Conservation (phyloP, 1,140 invertebrate genomes). For the Drosophila sechellia region DNA sequence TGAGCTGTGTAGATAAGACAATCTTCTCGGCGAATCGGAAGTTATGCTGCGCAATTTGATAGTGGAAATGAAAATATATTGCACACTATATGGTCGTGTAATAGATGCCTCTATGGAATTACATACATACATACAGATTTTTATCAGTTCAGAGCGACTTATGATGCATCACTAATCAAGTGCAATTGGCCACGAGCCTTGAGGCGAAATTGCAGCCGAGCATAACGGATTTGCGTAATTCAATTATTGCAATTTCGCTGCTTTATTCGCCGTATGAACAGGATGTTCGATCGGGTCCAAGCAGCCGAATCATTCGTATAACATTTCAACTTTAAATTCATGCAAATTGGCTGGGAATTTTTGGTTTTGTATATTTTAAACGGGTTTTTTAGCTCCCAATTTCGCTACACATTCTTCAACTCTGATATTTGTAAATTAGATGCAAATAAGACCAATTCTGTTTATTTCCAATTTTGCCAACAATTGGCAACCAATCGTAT, state of each 20-base stretch:
- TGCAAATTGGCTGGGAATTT: constrained; percentile 49
- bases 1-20: neutral
- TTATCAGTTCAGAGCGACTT: constrained; percentile 25
- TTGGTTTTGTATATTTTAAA: constrained; percentile 53
- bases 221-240: constrained; percentile 66
- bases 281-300: constrained; percentile 17
- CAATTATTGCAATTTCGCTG: constrained; percentile 22
- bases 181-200: constrained; percentile 51
- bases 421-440: constrained; percentile 70
- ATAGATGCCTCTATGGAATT: too few species aligned
- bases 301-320: constrained; percentile 21
- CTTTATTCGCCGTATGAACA: constrained; percentile 32
- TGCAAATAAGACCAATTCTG: constrained; percentile 34
- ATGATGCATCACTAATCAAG: constrained; percentile 30
- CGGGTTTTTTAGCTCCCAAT: constrained; percentile 36
- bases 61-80: constrained; percentile 19
- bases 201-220: constrained; percentile 22
- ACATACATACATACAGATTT: constrained; percentile 6
- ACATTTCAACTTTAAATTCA: constrained; percentile 23
- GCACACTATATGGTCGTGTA: constrained; percentile 10
- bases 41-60: constrained; percentile 52
- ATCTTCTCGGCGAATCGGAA: constrained; percentile 32
- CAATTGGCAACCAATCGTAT: constrained; percentile 2
- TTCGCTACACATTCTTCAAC: constrained; percentile 62
- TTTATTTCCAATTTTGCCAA: constrained; percentile 7